phyloP scores from a whole-genome alignment of 2,888 invertebrate species.

The Chironomus tentans region DNA sequence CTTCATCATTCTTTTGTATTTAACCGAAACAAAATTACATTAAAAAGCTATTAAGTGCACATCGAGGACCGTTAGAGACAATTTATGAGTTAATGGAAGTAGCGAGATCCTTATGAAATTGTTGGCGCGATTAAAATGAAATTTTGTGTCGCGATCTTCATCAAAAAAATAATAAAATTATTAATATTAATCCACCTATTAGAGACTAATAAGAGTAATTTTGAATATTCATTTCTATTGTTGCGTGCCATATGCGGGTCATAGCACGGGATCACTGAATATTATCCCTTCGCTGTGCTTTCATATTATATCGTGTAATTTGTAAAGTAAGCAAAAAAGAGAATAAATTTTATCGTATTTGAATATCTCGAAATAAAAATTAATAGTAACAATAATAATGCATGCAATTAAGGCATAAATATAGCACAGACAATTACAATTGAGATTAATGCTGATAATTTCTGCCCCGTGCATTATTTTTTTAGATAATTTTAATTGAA shows the following conservation, averaged over 20 bases:
- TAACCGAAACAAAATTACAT: background rate
- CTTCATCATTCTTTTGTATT: background rate
- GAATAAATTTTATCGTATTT: background rate
- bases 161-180: too few relatives aligned
- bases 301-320: background rate
- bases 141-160: too few relatives aligned
- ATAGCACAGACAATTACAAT: background rate
- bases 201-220: too few relatives aligned
- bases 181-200: too few relatives aligned
- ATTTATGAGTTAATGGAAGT: too few relatives aligned
- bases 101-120: too few relatives aligned
- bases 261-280: background rate
- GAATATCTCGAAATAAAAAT: background rate
- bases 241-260: conserved; percentile 20
- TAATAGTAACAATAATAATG: background rate
- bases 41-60: background rate
- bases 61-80: background rate
- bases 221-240: background rate
- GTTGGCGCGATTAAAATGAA: background rate
- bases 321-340: background rate
- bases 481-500: background rate
- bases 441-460: background rate
- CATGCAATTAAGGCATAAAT: conserved; percentile 2
- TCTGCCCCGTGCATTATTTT: background rate
- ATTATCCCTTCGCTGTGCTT: too few relatives aligned